Conservation (phyloP, 2,888 invertebrate species). For the Schrankia costaestrigalis region DNA sequence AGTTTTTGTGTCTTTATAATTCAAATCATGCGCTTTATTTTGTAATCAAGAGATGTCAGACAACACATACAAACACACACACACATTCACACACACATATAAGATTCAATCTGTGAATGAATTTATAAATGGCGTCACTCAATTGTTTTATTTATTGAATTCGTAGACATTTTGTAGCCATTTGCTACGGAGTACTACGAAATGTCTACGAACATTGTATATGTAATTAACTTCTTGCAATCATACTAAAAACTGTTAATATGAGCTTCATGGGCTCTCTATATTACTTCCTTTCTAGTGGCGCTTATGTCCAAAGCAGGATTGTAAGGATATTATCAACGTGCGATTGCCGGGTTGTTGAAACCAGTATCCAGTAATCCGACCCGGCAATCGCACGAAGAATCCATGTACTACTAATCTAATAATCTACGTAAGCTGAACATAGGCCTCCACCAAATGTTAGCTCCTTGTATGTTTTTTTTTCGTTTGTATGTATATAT, state of each 20-base stretch:
- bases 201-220: constrained; percentile 33
- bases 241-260: background rate
- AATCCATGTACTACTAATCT: too few species aligned
- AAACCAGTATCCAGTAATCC: too few species aligned
- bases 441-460: too few species aligned
- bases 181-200: constrained; percentile 37
- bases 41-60: constrained; percentile 17
- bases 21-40: constrained; percentile 40
- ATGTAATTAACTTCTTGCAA: background rate
- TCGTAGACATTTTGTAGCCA: constrained; percentile 32
- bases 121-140: constrained; percentile 5
- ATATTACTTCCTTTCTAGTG: too few species aligned
- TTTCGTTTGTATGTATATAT: background rate
- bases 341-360: too few species aligned
- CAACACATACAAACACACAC: background rate
- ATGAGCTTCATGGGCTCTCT: too few species aligned
- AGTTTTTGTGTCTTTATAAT: constrained; percentile 45
- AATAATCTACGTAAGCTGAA: too few species aligned
- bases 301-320: too few species aligned
- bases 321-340: too few species aligned
- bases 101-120: background rate
- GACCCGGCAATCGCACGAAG: too few species aligned
- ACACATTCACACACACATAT: constrained; percentile 1
- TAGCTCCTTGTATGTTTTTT: too few species aligned
- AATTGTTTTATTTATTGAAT: constrained; percentile 9